Percentiles rank a stretch among this genome's conserved stretches.
These are phyloP conservation scores for Ceratoteleas bidentatus DNA, from an alignment of 1,140 invertebrate species.

Conservation along the genomic window DNA sequence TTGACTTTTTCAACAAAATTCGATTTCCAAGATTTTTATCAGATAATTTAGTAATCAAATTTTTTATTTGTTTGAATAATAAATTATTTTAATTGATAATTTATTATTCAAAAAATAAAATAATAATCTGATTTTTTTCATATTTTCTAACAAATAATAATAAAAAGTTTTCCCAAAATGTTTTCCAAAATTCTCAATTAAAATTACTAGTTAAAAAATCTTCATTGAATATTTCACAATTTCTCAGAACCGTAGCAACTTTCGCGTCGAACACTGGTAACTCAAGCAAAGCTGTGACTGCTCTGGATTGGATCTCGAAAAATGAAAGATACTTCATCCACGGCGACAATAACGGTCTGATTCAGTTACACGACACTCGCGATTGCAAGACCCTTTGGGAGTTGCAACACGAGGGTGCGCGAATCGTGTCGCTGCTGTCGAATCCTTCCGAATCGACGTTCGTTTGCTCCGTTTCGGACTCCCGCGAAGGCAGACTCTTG, in stretches of 20 bases:
- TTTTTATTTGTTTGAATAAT: too few relatives aligned
- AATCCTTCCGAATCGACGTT: slow-evolving; percentile 84
- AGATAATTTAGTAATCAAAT: too few relatives aligned
- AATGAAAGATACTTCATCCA: slow-evolving; percentile 85
- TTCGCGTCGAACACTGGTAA: slow-evolving; percentile 82
- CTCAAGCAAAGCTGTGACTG: slow-evolving; percentile 81
- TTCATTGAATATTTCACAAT: too few relatives aligned
- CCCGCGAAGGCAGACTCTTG: slow-evolving; percentile 80
- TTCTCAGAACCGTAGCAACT: slow-evolving; percentile 82
- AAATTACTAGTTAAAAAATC: too few relatives aligned
- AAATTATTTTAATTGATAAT: too few relatives aligned
- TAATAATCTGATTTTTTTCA: too few relatives aligned
- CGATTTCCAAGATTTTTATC: too few relatives aligned
- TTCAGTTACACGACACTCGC: slow-evolving; percentile 85
- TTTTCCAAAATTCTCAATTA: too few relatives aligned
- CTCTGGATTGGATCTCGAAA: slow-evolving; percentile 86
- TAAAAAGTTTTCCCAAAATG: too few relatives aligned
- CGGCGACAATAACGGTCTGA: slow-evolving; percentile 83
- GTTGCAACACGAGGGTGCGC: slow-evolving; percentile 80
- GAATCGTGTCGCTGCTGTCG: slow-evolving; percentile 82
- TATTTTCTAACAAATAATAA: too few relatives aligned
- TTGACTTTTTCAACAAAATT: too few relatives aligned
- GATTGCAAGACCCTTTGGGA: slow-evolving; percentile 86
- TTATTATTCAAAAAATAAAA: too few relatives aligned
- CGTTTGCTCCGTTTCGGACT: slow-evolving; percentile 82